Evolutionary conservation across 1,140 invertebrate genomes (phyloP).

Genomic region (Steinernema feltiae): DNA sequence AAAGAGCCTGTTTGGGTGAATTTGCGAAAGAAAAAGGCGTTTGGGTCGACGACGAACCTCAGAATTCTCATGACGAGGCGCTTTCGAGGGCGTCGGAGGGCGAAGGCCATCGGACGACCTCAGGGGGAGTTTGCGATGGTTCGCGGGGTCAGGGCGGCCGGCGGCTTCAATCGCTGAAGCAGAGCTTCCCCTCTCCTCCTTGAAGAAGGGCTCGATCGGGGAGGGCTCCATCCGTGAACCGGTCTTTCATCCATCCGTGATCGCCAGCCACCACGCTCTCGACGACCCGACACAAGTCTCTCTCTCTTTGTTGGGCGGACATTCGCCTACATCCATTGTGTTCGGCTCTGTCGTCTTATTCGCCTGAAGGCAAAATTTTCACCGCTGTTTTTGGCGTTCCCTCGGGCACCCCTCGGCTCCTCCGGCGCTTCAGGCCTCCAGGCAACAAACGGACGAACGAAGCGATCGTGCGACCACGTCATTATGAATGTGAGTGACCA

Average conservation of each 20-base stretch:
- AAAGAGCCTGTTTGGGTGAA: too few relatives aligned
- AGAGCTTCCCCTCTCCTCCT: background rate
- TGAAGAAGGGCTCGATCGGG: too few relatives aligned
- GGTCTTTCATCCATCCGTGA: background rate
- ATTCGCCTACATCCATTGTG: background rate
- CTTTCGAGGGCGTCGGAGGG: too few relatives aligned
- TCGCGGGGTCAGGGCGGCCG: background rate
- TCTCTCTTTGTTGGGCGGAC: constrained; percentile 2
- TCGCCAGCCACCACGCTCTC: background rate
- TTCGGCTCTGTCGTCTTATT: background rate
- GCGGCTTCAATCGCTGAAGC: too few relatives aligned
- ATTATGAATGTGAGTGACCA: constrained; percentile 7
- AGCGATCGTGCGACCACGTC: background rate
- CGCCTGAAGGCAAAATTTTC: constrained; percentile 2
- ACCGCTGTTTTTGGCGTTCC: constrained; percentile 10
- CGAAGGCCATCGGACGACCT: too few relatives aligned
- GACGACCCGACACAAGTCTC: too few relatives aligned
- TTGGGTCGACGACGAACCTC: too few relatives aligned
- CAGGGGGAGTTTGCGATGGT: background rate
- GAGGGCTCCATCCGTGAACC: background rate
- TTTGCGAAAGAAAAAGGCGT: too few relatives aligned
- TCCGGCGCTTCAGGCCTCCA: background rate
- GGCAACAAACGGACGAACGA: constrained; percentile 8
- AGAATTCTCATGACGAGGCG: too few relatives aligned
- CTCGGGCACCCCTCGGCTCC: constrained; percentile 5